Base-by-base conservation (phyloP, 2,797 vertebrate species). In the Meriones psammophilus region DNA sequence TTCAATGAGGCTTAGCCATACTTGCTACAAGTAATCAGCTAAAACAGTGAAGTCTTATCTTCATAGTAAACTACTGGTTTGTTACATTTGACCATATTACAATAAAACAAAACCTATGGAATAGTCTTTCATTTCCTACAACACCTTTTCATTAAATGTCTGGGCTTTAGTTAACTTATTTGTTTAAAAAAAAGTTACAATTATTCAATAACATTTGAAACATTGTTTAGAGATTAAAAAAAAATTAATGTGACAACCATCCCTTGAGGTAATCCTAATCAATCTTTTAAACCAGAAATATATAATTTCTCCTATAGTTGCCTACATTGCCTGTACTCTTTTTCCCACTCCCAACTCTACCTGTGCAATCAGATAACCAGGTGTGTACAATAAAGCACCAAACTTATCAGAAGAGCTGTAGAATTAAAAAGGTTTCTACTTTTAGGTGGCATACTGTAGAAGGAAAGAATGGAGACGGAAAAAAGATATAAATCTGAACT, bases 201-300 rank as follows among this genome's bases (percentile, higher is more conserved):
- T 95, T 95, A 94, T 68, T 81, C 81, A 95, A 36, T 92, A 95
- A 94, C 90, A 97, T 77, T 96, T 95, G 92, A 97, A 95, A 96
- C 78, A 96, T n/a, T 94, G n/a, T 68, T 96, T 94, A 94, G 39
- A 95, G 78, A 94, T 85, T 91, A 17, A 69, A 69, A 69, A 69
- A 95, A 90, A 93, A 96, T 69, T 87, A 95, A 97, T 96, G 96
- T 89, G 89, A 96, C 94, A 97, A 97, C 86, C 96, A 97, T 96
- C 92, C 94, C 96, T 96, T 97, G 94, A 94, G 56, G 83, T 96
- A 96, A 97, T 94, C 91, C 95, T 97, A 97, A 96, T 96, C 97
- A 95, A 97, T 94, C 92, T 97, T 95, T 94, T 94, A 95, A 50
- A 94, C 20, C 76, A 96, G 54, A 91, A 95, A 92, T 87, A 80